Evolutionary conservation across 2,888 invertebrate species (phyloP).

Genomic region (Cancer borealis): DNA sequence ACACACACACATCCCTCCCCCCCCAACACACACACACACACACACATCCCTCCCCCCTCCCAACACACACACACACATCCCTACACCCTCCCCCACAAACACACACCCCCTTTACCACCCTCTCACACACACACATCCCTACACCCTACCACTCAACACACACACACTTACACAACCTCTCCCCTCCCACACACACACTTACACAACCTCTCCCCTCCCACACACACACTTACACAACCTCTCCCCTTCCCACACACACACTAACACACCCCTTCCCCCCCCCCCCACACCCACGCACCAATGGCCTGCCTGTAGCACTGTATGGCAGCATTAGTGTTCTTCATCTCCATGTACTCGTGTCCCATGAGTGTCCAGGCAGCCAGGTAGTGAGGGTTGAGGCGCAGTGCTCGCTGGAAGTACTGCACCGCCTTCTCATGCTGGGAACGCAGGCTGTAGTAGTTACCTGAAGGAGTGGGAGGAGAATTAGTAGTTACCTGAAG

Average conservation of each 20-base stretch:
- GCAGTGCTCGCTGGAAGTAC: constrained; percentile 96
- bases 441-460: constrained; percentile 96
- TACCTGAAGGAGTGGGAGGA: constrained; percentile 85
- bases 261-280: too few species aligned
- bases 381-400: constrained; percentile 94
- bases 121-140: too few species aligned
- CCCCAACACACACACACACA: too few species aligned
- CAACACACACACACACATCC: too few species aligned
- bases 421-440: constrained; percentile 99
- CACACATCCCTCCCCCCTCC: too few species aligned
- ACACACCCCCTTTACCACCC: too few species aligned
- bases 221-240: background rate
- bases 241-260: background rate
- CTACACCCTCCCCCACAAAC: too few species aligned
- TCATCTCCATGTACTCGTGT: constrained; percentile 99
- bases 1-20: too few species aligned
- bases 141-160: too few species aligned
- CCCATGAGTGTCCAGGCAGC: constrained; percentile 99
- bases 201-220: background rate
- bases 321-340: constrained; percentile 99
- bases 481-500: too few species aligned
- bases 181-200: too few species aligned
- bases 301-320: constrained; percentile 98
- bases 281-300: constrained; percentile 69
- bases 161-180: background rate